Evolutionary conservation across 1,140 invertebrate genomes (phyloP), one percentile per base, ranked within the genome.

Genomic region (Zaprionus africanus): DNA sequence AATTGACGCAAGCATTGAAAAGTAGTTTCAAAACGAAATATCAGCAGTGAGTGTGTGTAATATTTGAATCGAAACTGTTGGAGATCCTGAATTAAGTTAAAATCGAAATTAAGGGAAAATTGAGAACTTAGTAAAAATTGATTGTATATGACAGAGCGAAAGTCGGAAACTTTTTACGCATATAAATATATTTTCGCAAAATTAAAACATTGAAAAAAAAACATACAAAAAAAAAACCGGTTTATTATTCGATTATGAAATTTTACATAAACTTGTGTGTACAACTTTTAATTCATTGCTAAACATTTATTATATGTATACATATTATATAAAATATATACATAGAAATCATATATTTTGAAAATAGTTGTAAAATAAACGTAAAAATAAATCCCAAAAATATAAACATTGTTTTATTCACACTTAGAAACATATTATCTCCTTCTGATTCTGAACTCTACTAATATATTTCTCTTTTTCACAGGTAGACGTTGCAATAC

Each of bases 271-370:
- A 74, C 59, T 79, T 76, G 78, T 84, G 66, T 85, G 74, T 85
- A 71, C 71, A 84, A 75, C 63, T 79, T 72, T 76, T 79, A 79
- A 68, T 85, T 79, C 70, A 85, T 81, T 81, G 82, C 74, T 81
- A 75, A 78, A 85, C 74, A 85, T 86, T 85, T 81, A 81, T 67
- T 83, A 78, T 81, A 34, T 34, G 62, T 78, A 87, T 85, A 70
- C 65, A 76, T 75, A 75, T 66, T 54, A 70, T 54, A 68, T 13
- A 58, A n/a, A 24, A 66, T 53, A 57, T 46, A 70, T 70, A 79
- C 53, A 78, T 88, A 88, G 64, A 83, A 81, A 83, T 70, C 69
- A 72, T 76, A 88, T 87, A 84, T 84, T 88, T 87, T 88, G 77
- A 84, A 82, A 72, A 60, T 88, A 87, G 81, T 74, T 88, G 85